These are phyloP conservation scores for Lochmaea capreae DNA, from an alignment of 2,888 invertebrate genomes.

Conservation along the genomic window DNA sequence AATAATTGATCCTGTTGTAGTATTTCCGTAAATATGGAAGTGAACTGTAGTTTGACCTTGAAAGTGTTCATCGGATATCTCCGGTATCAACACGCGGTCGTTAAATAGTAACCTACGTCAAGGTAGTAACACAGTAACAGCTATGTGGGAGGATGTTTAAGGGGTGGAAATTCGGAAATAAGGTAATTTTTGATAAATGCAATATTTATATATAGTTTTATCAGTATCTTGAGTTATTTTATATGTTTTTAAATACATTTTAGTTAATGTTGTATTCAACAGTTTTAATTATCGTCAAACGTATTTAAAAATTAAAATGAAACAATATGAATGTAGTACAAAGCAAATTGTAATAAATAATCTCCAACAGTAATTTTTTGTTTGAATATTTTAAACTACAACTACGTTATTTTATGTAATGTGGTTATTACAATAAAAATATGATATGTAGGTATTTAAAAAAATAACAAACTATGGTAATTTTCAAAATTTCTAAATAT, in stretches of 20 bases:
- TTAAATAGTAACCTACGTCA: slow-evolving; percentile 10
- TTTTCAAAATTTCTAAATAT: too few relatives aligned
- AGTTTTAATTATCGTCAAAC: too few relatives aligned
- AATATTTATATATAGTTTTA: neutral
- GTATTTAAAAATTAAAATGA: too few relatives aligned
- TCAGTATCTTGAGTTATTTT: neutral
- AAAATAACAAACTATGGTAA: too few relatives aligned
- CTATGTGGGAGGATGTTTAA: slow-evolving; percentile 57
- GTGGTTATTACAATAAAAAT: too few relatives aligned
- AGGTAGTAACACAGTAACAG: neutral
- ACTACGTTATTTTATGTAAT: too few relatives aligned
- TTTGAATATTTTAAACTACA: too few relatives aligned
- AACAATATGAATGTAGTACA: too few relatives aligned
- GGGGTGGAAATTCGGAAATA: slow-evolving; percentile 62
- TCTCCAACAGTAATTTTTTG: too few relatives aligned
- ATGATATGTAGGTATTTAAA: too few relatives aligned
- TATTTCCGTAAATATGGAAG: slow-evolving; percentile 19
- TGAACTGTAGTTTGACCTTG: slow-evolving; percentile 6
- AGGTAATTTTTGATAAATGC: slow-evolving; percentile 43
- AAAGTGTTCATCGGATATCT: slow-evolving; percentile 5
- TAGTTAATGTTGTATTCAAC: too few relatives aligned
- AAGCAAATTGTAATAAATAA: too few relatives aligned
- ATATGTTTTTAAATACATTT: neutral
- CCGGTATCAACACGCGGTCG: slow-evolving; percentile 10
- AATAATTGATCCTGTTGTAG: slow-evolving; percentile 7